Conservation (phyloP, 2,113 vertebrate species). For the Ptilorrhoa leucosticta region DNA sequence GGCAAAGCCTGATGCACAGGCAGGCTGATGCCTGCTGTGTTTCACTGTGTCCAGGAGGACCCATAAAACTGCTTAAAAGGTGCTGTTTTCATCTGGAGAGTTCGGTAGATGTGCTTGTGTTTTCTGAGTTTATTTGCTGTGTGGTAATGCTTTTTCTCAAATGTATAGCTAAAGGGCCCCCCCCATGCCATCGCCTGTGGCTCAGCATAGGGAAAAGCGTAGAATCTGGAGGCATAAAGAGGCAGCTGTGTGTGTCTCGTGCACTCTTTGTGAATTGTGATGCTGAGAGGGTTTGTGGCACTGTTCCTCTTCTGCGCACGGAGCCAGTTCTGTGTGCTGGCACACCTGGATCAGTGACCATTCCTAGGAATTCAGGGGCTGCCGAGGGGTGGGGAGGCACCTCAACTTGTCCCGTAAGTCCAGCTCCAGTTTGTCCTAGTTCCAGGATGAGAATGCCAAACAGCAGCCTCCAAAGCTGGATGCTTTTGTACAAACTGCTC, state of each 20-base stretch:
- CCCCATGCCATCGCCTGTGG: neutral
- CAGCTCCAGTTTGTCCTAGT: neutral
- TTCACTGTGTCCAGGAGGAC: neutral
- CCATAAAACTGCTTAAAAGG: neutral
- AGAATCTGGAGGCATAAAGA: neutral
- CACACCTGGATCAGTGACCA: neutral
- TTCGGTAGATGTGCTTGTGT: neutral
- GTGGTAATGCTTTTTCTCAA: neutral
- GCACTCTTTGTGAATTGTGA: neutral
- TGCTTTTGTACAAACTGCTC: neutral
- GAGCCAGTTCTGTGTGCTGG: neutral
- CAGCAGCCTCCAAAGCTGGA: neutral
- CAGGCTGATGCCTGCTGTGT: neutral
- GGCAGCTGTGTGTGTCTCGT: neutral
- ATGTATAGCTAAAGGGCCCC: rapidly evolving
- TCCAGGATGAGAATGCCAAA: neutral
- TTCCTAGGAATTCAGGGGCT: neutral
- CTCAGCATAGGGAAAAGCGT: neutral
- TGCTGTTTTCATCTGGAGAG: neutral
- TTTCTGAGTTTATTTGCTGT: neutral
- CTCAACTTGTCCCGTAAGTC: rapidly evolving
- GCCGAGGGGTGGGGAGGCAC: neutral
- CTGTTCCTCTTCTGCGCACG: rapidly evolving
- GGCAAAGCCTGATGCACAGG: neutral
- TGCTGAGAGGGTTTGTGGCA: neutral